Percentiles rank a stretch among this genome's conserved stretches.
These are phyloP conservation scores for Lophura nycthemera DNA, from an alignment of 2,113 vertebrate genomes.

Conservation along the genomic window DNA sequence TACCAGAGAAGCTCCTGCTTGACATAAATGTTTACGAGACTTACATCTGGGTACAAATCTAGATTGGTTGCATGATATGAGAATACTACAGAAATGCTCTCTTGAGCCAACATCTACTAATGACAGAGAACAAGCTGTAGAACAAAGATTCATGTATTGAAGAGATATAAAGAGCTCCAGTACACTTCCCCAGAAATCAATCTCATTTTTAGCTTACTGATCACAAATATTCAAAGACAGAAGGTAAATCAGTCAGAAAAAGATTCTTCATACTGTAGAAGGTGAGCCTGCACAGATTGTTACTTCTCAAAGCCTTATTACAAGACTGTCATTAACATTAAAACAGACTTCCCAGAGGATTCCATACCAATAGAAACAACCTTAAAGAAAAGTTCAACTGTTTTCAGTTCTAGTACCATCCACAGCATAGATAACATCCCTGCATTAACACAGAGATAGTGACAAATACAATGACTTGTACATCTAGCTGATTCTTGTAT, in stretches of 20 bases:
- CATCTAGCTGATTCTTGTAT: background rate
- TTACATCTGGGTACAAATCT: background rate
- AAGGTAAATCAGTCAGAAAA: background rate
- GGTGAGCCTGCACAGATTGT: background rate
- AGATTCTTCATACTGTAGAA: background rate
- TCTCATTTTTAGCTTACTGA: background rate
- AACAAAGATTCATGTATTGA: background rate
- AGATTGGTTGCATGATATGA: background rate
- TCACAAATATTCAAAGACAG: background rate
- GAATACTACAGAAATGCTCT: background rate
- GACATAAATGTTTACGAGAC: accelerated
- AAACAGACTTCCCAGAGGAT: background rate
- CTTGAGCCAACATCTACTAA: background rate
- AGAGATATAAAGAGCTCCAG: background rate
- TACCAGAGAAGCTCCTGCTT: background rate
- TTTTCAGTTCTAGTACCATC: background rate
- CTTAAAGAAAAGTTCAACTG: background rate
- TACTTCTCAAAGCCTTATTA: background rate
- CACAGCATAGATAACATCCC: background rate
- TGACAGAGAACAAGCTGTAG: background rate
- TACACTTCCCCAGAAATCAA: background rate
- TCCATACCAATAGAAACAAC: background rate
- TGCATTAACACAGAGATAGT: background rate
- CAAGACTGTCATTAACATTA: background rate
- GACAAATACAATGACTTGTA: background rate